phyloP scores from a whole-genome alignment of 2,797 vertebrate genomes.

The Myotis vivesi region DNA sequence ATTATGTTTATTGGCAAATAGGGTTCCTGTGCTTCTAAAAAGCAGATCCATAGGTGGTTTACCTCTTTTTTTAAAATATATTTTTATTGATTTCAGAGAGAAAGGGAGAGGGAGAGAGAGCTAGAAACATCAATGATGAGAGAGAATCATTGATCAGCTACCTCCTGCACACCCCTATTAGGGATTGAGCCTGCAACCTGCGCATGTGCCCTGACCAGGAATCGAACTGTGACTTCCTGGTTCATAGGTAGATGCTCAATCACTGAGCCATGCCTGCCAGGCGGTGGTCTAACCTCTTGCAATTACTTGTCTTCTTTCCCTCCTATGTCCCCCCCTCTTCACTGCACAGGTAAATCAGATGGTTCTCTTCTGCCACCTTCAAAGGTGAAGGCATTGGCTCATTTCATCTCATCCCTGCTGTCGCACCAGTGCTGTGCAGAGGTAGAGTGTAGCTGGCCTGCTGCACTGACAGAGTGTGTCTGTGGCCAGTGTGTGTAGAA shows the following conservation, averaged over 20 bases:
- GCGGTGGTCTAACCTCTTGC: background rate
- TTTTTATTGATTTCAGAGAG: too few species aligned
- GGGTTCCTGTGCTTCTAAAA: background rate
- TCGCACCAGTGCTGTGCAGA: background rate
- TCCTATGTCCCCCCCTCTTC: background rate
- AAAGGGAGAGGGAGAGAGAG: too few species aligned
- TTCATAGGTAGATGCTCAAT: too few species aligned
- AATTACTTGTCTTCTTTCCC: background rate
- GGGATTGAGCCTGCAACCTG: too few species aligned
- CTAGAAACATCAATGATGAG: too few species aligned
- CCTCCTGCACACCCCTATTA: too few species aligned
- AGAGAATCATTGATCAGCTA: too few species aligned
- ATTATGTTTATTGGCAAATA: too few species aligned
- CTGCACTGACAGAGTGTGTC: background rate
- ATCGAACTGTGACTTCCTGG: too few species aligned
- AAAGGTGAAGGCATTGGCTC: background rate
- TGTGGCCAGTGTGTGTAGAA: background rate
- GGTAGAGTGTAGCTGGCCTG: too few species aligned
- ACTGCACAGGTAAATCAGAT: too few species aligned
- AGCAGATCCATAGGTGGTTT: background rate
- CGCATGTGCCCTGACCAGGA: too few species aligned
- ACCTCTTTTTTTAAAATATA: background rate
- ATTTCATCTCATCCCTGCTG: background rate
- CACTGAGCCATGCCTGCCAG: fast-evolving
- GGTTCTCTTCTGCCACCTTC: background rate